Base-by-base conservation (phyloP, 2,888 invertebrate genomes). In the Chrysomela aeneicollis region DNA sequence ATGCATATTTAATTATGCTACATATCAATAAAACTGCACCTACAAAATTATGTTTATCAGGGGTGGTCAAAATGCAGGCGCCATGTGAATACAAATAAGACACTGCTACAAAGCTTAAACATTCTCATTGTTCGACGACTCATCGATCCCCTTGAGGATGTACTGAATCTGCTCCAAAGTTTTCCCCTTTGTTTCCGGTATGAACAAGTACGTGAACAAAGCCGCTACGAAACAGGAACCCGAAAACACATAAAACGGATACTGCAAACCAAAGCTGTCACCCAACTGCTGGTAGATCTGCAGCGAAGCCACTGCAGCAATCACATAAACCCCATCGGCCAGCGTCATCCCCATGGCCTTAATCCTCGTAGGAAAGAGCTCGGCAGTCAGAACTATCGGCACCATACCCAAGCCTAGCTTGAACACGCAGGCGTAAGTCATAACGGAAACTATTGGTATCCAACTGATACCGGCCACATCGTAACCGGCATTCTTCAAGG, bases 281-380 rank as follows among this genome's bases (percentile, higher is more conserved):
- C 73, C 70, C 26, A 81, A 68, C 46, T 69, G 64, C 61, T 79
- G 76, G 61, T 79, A 82, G 18, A 81, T 60, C 50, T 77, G 75
- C 17, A 81, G 71, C 1, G 79, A 78, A 2, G 79, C 50, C 3
- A 78, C 68, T 5, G 77, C 77, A 21, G 77, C 77, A 4, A 77
- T 63, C 0, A 81, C 80, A 60, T 80, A 82, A 67, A 77, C 76
- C 1, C 76, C 76, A 60, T 82, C 81, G 1, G 81, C 76, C 32
- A 79, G 30, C 0, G 82, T 79, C 81, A 81, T 81, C 0, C 81
- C 81, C 66, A 79, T 77, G 1, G 82, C 82, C 74, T 82, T 82
- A 18, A 82, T 78, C 47, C 79, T 79, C 1, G 82, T 76, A 0
- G 82, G 79, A 66, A 83, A 82, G 12, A 82, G 53, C 69, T 82